Evolutionary conservation across 1,140 invertebrate genomes (phyloP), one percentile per base, ranked within the genome.

Genomic region (Mamestra configurata): DNA sequence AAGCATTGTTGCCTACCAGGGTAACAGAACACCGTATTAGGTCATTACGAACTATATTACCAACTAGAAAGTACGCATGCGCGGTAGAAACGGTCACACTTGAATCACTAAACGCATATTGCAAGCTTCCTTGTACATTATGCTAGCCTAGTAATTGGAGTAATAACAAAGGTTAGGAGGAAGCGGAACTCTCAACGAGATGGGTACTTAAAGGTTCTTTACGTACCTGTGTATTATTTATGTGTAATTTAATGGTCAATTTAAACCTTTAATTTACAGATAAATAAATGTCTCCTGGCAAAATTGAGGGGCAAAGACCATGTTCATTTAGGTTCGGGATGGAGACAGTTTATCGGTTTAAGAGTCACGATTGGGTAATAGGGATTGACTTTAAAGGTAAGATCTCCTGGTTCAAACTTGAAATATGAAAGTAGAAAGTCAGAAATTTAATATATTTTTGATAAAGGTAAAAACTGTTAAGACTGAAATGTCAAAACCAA

Each of bases 71-170:
- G 73, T 76, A 46, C 37, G 73, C 40, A 76, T 27, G 73, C 37
- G 40, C 73, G 57, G 31, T 22, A 22, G 15, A 73, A 37, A 73
- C 61, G 49, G 81, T 79, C 73, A 84, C 79, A 81, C 61, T 79
- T 66, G 64, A 84, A 81, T 84, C 77, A 61, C 77, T 84, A 84
- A 84, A 77, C 61, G 64, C 51, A 75, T 49, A 76, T 27, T 46
- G 51, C 49, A 18, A 43, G 70, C 82, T 84, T 81, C 82, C 79
- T 84, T 40, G 64, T 71, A 31, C 71, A 75, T 70, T 82, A 66
- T 73, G 68, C 53, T 18, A n/a, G 18, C 73, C 75, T 82, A 57
- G 72, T 81, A 81, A 70, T 79, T 49, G 37, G 73, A 76, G 37
- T 76, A 76, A 76, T 76, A 43, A 55, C 71, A 43, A 70, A 70